Conservation (phyloP, 2,888 invertebrate species). For the Salticus scenicus region DNA sequence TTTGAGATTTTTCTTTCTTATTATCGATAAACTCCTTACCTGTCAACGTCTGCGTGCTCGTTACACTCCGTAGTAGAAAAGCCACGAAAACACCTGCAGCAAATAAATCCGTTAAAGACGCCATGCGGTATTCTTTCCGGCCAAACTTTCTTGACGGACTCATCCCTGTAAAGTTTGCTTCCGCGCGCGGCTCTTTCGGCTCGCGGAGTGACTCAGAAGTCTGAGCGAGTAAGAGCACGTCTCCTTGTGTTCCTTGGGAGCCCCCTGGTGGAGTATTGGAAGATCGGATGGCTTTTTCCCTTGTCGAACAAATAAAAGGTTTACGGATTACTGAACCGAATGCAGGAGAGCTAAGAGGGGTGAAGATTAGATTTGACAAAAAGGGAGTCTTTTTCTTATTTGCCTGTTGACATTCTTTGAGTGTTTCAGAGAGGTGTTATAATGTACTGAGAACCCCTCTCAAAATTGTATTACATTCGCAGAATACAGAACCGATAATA, state of each 20-base stretch:
- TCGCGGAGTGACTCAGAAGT: background rate
- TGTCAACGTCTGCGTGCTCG: background rate
- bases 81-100: background rate
- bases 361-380: conserved; percentile 11
- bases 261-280: conserved; percentile 11
- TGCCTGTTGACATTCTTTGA: background rate
- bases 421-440: too few species aligned
- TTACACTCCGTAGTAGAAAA: background rate
- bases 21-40: too few species aligned
- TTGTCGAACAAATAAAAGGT: background rate
- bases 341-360: background rate
- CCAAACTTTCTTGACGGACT: background rate
- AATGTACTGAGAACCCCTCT: too few species aligned
- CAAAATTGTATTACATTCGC: too few species aligned
- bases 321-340: background rate
- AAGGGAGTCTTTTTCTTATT: background rate
- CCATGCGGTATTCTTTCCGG: background rate
- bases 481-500: too few species aligned
- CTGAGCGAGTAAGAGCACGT: background rate
- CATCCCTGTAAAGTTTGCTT: conserved; percentile 4
- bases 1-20: too few species aligned
- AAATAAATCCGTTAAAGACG: conserved; percentile 3
- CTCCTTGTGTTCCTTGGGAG: background rate
- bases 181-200: background rate
- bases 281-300: background rate